Evolutionary conservation across 2,888 invertebrate genomes (phyloP).

Genomic region (Troglohyphantes excavatus): DNA sequence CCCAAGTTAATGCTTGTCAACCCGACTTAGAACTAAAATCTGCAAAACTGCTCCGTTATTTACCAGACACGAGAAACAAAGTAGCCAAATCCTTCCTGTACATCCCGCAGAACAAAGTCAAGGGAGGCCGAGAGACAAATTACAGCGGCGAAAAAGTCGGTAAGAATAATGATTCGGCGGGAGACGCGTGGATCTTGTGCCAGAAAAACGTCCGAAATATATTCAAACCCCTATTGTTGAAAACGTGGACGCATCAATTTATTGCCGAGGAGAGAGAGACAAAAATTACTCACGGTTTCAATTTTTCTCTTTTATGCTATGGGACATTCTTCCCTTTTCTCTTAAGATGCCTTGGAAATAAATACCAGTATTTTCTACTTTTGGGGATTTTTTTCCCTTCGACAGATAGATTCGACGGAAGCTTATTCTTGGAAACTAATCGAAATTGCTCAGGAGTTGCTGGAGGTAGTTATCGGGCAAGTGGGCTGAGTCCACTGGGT

Average conservation of each 20-base stretch:
- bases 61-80: neutral
- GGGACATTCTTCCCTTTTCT: constrained; percentile 18
- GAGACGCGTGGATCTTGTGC: constrained; percentile 18
- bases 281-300: constrained; percentile 57
- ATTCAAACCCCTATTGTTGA: constrained; percentile 41
- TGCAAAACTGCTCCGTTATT: neutral
- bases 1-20: too few species aligned
- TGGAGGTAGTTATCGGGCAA: neutral
- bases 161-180: neutral
- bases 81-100: neutral
- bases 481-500: neutral
- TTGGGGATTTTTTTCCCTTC: neutral
- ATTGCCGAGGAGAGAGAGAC: neutral
- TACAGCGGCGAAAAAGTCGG: constrained; percentile 1
- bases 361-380: constrained; percentile 32
- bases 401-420: neutral
- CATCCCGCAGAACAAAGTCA: neutral
- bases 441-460: constrained; percentile 29
- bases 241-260: constrained; percentile 35
- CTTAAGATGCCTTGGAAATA: constrained; percentile 35
- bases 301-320: constrained; percentile 39
- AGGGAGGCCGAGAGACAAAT: neutral
- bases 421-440: constrained; percentile 41
- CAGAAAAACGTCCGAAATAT: constrained; percentile 41
- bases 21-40: too few species aligned